These are phyloP conservation scores for Danio albolineatus DNA, from an alignment of 2,797 vertebrate genomes.

Conservation along the genomic window DNA sequence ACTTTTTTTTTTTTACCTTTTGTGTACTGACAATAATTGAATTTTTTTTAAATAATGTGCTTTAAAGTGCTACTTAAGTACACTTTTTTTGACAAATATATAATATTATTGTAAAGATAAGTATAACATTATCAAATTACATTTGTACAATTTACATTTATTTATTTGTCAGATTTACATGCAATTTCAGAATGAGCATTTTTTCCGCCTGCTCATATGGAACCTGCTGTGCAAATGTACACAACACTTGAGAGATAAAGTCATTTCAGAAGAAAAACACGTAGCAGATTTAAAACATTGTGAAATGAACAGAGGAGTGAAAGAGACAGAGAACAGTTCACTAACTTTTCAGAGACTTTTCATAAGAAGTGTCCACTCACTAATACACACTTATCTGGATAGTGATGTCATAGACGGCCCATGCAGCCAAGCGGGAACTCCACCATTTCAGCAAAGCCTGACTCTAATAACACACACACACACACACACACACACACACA, in stretches of 20 bases:
- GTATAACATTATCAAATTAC: too few relatives aligned
- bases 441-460: constrained; percentile 16
- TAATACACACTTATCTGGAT: background rate
- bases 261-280: background rate
- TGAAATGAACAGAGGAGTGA: background rate
- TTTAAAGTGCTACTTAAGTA: too few relatives aligned
- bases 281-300: background rate
- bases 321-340: background rate
- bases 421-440: constrained; percentile 4
- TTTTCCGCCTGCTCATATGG: too few relatives aligned
- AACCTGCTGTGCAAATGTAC: background rate
- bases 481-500: constrained; percentile 24
- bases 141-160: too few relatives aligned
- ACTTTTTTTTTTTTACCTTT: too few relatives aligned
- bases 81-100: too few relatives aligned
- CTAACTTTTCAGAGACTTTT: background rate
- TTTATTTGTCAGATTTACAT: too few relatives aligned
- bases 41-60: too few relatives aligned
- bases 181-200: too few relatives aligned
- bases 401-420: constrained; percentile 27
- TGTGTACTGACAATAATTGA: too few relatives aligned
- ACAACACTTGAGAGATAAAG: background rate
- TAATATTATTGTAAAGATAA: too few relatives aligned
- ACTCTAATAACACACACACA: background rate
- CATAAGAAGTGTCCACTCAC: background rate